Percentiles rank a stretch among this genome's conserved stretches.
Conservation (phyloP, 2,888 invertebrate genomes). For the Gymnoscelis rufifasciata region DNA sequence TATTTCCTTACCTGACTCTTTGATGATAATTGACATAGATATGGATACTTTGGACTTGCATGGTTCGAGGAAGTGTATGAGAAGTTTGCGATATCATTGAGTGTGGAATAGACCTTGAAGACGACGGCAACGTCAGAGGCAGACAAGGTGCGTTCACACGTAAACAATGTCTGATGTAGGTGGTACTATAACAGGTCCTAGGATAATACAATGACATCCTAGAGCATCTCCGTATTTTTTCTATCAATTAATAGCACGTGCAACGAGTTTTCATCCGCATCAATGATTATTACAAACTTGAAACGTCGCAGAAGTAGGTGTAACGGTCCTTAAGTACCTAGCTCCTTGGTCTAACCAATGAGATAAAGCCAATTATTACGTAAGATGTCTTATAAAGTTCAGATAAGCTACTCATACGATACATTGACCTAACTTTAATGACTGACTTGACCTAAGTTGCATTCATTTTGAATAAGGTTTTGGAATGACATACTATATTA, state of each 20-base stretch:
- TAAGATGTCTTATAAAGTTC: too few relatives aligned
- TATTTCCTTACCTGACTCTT: slow-evolving; percentile 22
- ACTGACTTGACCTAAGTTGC: too few relatives aligned
- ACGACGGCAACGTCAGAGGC: slow-evolving; percentile 35
- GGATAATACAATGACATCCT: slow-evolving; percentile 52
- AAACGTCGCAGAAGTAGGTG: too few relatives aligned
- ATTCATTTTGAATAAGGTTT: too few relatives aligned
- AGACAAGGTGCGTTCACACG: slow-evolving; percentile 49
- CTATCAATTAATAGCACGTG: slow-evolving; percentile 27
- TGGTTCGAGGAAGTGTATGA: slow-evolving; percentile 5
- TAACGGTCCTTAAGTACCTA: too few relatives aligned
- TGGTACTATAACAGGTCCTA: slow-evolving; percentile 50
- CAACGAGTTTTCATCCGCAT: slow-evolving; percentile 36
- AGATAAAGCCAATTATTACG: too few relatives aligned
- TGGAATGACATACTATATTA: too few relatives aligned
- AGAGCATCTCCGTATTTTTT: slow-evolving; percentile 56
- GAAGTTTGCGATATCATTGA: slow-evolving; percentile 39
- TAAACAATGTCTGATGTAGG: slow-evolving; percentile 55
- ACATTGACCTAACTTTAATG: background rate
- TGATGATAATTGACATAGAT: too few relatives aligned
- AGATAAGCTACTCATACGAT: background rate
- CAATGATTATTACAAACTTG: slow-evolving; percentile 2
- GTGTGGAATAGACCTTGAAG: slow-evolving; percentile 53
- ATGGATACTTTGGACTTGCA: slow-evolving; percentile 8
- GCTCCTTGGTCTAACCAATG: too few relatives aligned